Evolutionary conservation across 2,113 vertebrate species (phyloP).

Genomic region (Poeciliopsis turrubarensis): DNA sequence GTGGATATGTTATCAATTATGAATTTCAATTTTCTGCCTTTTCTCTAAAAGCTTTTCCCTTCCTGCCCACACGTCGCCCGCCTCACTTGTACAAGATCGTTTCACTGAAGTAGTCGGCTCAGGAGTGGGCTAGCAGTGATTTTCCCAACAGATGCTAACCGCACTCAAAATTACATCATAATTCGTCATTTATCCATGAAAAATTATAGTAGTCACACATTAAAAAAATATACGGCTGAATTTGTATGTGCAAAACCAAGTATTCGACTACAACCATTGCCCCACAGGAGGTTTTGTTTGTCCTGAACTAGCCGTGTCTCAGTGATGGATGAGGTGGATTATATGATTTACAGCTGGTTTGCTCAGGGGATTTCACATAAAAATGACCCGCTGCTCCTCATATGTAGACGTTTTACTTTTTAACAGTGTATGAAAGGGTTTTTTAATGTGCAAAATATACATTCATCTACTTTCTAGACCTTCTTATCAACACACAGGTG

Average conservation of each 20-base stretch:
- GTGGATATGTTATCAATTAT: conserved; percentile 53
- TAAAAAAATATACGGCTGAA: conserved; percentile 15
- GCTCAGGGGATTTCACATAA: conserved; percentile 31
- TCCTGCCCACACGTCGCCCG: not conserved
- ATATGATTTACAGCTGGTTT: conserved; percentile 67
- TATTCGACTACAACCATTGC: not conserved
- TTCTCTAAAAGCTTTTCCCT: conserved; percentile 39
- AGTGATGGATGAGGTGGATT: conserved; percentile 71
- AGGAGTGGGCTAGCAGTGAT: conserved; percentile 6
- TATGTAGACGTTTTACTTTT: conserved; percentile 8
- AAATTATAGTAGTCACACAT: conserved; percentile 33
- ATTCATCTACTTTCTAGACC: not conserved
- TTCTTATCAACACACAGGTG: not conserved
- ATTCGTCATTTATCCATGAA: conserved; percentile 22
- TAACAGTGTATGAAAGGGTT: not conserved
- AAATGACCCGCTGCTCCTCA: conserved; percentile 28
- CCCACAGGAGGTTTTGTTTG: conserved; percentile 14
- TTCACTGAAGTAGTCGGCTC: not conserved
- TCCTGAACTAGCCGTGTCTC: conserved; percentile 41
- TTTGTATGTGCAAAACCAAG: conserved; percentile 5
- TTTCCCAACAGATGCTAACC: conserved; percentile 23
- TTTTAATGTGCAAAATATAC: not conserved
- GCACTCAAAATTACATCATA: conserved; percentile 11
- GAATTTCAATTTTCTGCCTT: conserved; percentile 38
- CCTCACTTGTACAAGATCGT: not conserved